Evolutionary conservation across 1,140 invertebrate species (phyloP), one percentile per base, ranked within the genome.

Genomic region (Ephestia elutella): DNA sequence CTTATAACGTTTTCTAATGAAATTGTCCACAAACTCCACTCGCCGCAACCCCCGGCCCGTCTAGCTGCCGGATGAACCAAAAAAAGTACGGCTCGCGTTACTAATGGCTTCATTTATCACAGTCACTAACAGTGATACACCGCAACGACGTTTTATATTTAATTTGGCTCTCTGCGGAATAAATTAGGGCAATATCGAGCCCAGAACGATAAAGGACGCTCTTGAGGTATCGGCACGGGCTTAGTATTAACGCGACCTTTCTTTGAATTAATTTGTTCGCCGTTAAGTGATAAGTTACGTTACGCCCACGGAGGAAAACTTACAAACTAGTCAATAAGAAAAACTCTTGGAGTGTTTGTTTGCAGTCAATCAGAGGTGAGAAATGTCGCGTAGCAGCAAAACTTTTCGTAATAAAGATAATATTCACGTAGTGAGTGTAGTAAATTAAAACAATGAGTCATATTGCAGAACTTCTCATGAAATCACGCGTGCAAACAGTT

Each of bases 1-100:
- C 80, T 80, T 85, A 83, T 86, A 89, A 84, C 83, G 67, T 78
- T 88, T 87, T 86, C 84, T 89, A 89, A 89, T 89, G 83, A 89
- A 87, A 88, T 89, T 84, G 85, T 89, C 84, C 81, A 84, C 81
- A 84, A 87, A 77, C 73, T 77, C 76, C 76, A 70, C 73, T 82
- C 69, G 73, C 75, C 77, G 64, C 75, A 82, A 72, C 78, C 78
- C 78, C 70, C 71, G 66, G 71, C 72, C 71, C 72, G 75, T 77
- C 82, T n/a, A 44, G 81, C 72, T 76, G 78, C 71, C 77, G 80
- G 80, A 86, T 80, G 77, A 85, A 85, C 82, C 83, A 76, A 86
- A 87, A 86, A 87, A 87, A 87, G 79, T 84, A 82, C 74, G 80
- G 78, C 83, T 87, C 83, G 77, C 81, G 77, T 86, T 86, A 84